Base-by-base conservation (phyloP, 92 coral and sea anemone species). In the Actinostola sp. region DNA sequence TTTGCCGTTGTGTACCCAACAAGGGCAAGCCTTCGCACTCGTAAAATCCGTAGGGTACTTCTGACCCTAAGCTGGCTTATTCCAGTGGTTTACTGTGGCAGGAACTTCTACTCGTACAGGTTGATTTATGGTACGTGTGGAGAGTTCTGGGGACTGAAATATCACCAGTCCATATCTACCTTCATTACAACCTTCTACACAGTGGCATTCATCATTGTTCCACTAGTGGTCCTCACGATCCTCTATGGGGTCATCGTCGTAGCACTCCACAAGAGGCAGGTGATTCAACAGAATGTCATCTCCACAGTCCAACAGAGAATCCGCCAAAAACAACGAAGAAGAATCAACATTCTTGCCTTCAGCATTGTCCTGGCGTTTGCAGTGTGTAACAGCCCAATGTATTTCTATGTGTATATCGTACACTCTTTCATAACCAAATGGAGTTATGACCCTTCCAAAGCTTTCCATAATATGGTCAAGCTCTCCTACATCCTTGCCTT, bases 1-100 rank as follows among this genome's bases (percentile, higher is more conserved):
- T 53, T 75, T 7, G 81, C 72, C 27, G 61, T 75, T 13, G 81
- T 75, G 39, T 75, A 61, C 44, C 81, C 81, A 19, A 71, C 77
- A 11, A 71, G 56, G 36, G 17, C 51, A 20, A 21, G 48, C 15
- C 52, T 41, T 11, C 39, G 68, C 30, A 63, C 72, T 0, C 46
- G 50, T 8, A 75, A 16, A 75, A 28, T 54, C 41, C 70, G 81
- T 13, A 25, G 39, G 19, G 10, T 2, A 2, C 39, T 57, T 57
- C 25, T 57, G 26, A 19, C 8, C 5, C 0, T 57, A 27, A 57
- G 63, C 21, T 57, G 63, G 63, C 4, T 26, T 8, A 17, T 57
- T 1, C 63, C 63, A 1, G 10, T 57, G 38, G 3, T 57, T 4
- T 57, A 57, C 63, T 57, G 63, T 17, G 19, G 26, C 1, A 57